Conservation (phyloP, 2,888 invertebrate species). For the Phania funesta region DNA sequence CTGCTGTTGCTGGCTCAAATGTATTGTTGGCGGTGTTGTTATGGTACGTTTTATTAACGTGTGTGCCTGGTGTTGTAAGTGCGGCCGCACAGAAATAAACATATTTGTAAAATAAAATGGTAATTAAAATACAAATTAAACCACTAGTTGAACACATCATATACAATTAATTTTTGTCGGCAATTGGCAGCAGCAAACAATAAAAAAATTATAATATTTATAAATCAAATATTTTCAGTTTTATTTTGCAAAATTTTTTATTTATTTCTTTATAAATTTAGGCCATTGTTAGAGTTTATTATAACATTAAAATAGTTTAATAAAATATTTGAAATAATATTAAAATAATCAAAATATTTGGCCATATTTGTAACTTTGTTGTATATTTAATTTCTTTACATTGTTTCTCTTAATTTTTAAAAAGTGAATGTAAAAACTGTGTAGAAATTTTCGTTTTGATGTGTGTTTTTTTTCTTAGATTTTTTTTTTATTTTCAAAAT, state of each 20-base stretch:
- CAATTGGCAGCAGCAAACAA: background rate
- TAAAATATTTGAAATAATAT: slow-evolving; percentile 8
- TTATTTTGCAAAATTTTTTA: background rate
- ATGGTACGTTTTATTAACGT: too few species aligned
- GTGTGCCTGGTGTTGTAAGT: too few species aligned
- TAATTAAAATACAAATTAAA: slow-evolving; percentile 70
- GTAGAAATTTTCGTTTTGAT: slow-evolving; percentile 21
- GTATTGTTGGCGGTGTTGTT: background rate
- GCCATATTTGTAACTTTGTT: slow-evolving; percentile 24
- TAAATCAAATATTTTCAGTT: background rate
- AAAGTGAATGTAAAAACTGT: slow-evolving; percentile 58
- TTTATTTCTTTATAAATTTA: background rate
- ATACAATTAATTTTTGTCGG: slow-evolving; percentile 20
- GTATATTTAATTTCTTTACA: slow-evolving; percentile 22
- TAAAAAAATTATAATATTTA: background rate
- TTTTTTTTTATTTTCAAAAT: slow-evolving; percentile 16
- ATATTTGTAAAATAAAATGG: slow-evolving; percentile 68
- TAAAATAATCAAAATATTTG: slow-evolving; percentile 43
- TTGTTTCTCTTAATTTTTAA: slow-evolving; percentile 39
- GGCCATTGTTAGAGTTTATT: background rate
- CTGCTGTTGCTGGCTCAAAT: slow-evolving; percentile 30
- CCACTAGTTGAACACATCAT: slow-evolving; percentile 70
- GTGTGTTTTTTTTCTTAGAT: slow-evolving; percentile 18
- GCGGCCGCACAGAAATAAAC: slow-evolving; percentile 64
- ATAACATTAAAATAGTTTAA: too few species aligned